A percentile compares a stretch with the other conserved stretches of the same genome.
phyloP scores from a whole-genome alignment of 1,140 invertebrate species.

The Drosophila kurseongensis region DNA sequence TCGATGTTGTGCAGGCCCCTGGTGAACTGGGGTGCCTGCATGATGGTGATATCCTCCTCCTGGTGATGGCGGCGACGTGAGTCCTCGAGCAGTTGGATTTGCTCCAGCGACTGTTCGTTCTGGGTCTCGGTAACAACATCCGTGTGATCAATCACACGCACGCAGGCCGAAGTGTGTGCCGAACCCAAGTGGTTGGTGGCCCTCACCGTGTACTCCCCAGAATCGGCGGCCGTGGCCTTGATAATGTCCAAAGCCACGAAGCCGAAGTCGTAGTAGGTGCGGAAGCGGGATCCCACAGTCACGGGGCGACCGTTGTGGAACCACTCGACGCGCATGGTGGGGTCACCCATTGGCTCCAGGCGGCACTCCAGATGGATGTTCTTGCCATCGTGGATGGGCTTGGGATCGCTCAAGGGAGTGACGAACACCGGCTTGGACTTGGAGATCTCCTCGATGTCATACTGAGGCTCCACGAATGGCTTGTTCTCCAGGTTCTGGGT shows the following conservation, averaged over 20 bases:
- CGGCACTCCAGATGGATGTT: constrained; percentile 96
- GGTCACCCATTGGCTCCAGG: constrained; percentile 96
- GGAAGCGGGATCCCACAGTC: constrained; percentile 95
- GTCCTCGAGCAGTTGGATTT: constrained; percentile 97
- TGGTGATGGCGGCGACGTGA: constrained; percentile 89
- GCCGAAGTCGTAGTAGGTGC: constrained; percentile 98
- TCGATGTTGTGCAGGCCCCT: constrained; percentile 95
- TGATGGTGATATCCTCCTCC: constrained; percentile 91
- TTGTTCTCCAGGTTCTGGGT: constrained; percentile 94
- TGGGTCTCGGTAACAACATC: constrained; percentile 96
- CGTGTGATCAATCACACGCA: constrained; percentile 93
- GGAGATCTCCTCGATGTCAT: constrained; percentile 96
- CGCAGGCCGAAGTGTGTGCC: constrained; percentile 95
- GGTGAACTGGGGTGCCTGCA: constrained; percentile 94
- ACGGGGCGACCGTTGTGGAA: constrained; percentile 95
- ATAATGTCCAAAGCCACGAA: constrained; percentile 96
- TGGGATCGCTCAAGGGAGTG: constrained; percentile 92
- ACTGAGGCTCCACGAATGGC: constrained; percentile 93
- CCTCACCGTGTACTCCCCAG: constrained; percentile 96
- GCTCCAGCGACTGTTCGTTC: constrained; percentile 96
- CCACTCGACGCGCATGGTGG: constrained; percentile 98
- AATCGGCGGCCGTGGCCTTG: constrained; percentile 93
- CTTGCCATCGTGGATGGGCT: constrained; percentile 94
- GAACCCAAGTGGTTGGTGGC: constrained; percentile 97
- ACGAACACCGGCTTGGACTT: constrained; percentile 97